Evolutionary conservation across 64 coral and sea anemone species (phyloP), one percentile per base, ranked within the genome.

Genomic region (Orbicella faveolata): DNA sequence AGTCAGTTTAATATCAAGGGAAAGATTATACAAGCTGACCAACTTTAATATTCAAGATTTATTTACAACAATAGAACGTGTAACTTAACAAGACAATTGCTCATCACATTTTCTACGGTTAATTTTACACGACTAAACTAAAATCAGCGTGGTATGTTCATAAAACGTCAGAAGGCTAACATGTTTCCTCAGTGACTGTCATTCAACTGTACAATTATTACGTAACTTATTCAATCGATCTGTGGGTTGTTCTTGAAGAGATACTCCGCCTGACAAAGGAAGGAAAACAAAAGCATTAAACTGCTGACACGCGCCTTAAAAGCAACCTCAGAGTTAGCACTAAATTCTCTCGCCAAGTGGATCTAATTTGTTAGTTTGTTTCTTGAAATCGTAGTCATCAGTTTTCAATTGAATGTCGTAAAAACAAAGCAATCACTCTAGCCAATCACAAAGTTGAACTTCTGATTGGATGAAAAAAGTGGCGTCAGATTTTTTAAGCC

Each of bases 181-280:
- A 76, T 67, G 11, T 21, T 86, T 16, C 30, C 41, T 75, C 44
- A 11, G n/a, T 30, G 30, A 30, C 30, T 30, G 30, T 80, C 33
- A 74, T 90, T 14, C 13, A 88, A 81, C 61, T 64, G 11, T 88
- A 57, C 4, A 70, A 52, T 78, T 52, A 33, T 86, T 37, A 51
- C 64, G 34, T 89, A 34, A 0, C 2, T 55, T 39, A 4, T 55
- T 87, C 74, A 98, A 79, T 98, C 96, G 44, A 98, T 90, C 77
- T 98, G 96, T 55, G 96, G 96, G 68, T 98, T 98, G 83, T 98
- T 98, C 82, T 98, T 90, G 79, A 98, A 98, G 35, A 98, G 86
- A 34, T 95, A 98, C 75, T 98, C 96, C 52, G 96, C 96, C 96
- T 98, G 44, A 48, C 73, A 76, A 95, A 91, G 1, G 76, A 79